These are phyloP conservation scores for Tetragnatha montana DNA, from an alignment of 2,888 invertebrate genomes.

Conservation along the genomic window DNA sequence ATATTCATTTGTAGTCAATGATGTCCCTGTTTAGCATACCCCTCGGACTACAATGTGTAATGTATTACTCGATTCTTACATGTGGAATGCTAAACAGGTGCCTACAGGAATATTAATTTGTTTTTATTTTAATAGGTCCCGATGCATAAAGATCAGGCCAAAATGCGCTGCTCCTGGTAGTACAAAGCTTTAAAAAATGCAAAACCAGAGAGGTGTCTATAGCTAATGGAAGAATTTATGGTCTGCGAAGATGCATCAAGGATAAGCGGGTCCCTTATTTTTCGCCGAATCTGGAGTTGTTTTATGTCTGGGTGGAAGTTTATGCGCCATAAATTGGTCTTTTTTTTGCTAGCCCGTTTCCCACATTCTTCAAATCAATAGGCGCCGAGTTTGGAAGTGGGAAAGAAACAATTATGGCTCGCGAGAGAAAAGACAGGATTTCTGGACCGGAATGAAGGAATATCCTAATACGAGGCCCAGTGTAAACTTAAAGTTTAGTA, in stretches of 20 bases:
- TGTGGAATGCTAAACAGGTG: constrained; percentile 30
- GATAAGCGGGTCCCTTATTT: background rate
- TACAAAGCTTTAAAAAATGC: background rate
- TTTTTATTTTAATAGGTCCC: background rate
- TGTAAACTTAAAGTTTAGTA: too few relatives aligned
- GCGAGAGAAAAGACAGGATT: too few relatives aligned
- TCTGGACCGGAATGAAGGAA: too few relatives aligned
- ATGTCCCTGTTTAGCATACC: constrained; percentile 5
- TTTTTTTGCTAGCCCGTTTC: too few relatives aligned
- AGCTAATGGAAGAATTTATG: background rate
- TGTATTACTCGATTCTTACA: constrained; percentile 16
- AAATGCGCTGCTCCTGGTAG: background rate
- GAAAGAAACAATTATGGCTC: too few relatives aligned
- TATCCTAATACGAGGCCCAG: too few relatives aligned
- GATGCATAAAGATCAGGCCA: background rate
- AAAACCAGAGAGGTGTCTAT: background rate
- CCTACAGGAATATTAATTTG: constrained; percentile 9
- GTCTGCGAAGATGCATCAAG: background rate
- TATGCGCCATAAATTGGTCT: background rate
- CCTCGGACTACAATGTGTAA: constrained; percentile 36
- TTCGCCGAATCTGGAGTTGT: background rate
- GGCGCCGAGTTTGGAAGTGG: too few relatives aligned
- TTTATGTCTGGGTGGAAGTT: background rate
- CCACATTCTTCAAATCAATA: too few relatives aligned
- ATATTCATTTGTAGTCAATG: constrained; percentile 53